These are phyloP conservation scores for Acrobeloides nanus DNA, from an alignment of 2,888 invertebrate species.

Conservation along the genomic window DNA sequence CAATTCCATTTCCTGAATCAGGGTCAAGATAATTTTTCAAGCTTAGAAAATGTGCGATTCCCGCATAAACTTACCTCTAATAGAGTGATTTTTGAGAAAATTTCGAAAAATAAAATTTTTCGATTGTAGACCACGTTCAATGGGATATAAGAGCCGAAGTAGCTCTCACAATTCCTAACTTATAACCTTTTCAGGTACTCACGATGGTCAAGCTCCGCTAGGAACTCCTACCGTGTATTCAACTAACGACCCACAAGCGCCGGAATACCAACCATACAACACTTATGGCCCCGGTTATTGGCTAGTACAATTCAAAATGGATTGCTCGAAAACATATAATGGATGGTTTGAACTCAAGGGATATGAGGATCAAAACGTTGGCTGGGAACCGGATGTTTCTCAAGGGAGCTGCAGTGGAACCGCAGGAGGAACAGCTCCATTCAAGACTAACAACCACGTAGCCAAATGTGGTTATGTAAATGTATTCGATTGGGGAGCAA, in stretches of 20 bases:
- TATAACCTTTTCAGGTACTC: constrained; percentile 30
- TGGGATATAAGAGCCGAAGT: no score
- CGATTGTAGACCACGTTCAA: no score
- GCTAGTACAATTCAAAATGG: constrained; percentile 56
- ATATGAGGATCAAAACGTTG: constrained; percentile 40
- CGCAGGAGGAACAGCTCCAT: constrained; percentile 41
- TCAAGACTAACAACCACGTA: constrained; percentile 54
- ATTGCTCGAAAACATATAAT: constrained; percentile 54
- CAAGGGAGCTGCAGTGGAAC: constrained; percentile 48
- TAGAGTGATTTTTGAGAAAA: no score
- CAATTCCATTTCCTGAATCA: no score
- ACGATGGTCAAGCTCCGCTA: constrained; percentile 34
- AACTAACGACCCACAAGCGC: constrained; percentile 41
- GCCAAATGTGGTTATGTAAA: constrained; percentile 56
- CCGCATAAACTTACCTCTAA: no score
- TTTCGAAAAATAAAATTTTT: no score
- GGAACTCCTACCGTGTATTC: constrained; percentile 48
- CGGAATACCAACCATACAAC: constrained; percentile 51
- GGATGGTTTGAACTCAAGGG: constrained; percentile 58
- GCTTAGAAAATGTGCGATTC: no score
- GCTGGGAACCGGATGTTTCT: constrained; percentile 54
- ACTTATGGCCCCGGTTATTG: constrained; percentile 56
- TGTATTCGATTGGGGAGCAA: constrained; percentile 52
- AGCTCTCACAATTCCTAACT: no score
- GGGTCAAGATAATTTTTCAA: no score